These are phyloP conservation scores for Echinometra lucunter DNA, from an alignment of 53 echinoderm and acorn worm species.

Conservation along the genomic window DNA sequence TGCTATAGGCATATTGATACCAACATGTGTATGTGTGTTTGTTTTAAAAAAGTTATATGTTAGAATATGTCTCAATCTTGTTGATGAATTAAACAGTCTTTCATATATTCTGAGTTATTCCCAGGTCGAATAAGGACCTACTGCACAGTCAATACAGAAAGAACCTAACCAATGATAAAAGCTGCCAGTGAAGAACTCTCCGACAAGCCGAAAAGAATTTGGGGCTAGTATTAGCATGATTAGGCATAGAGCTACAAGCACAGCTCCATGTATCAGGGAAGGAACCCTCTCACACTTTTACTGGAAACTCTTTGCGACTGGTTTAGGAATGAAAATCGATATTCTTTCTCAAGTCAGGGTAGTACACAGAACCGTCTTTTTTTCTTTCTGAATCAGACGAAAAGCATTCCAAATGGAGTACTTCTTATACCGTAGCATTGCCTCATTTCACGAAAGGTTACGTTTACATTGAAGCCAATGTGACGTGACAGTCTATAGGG, in stretches of 20 bases:
- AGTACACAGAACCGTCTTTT: background rate
- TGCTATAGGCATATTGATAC: too few relatives aligned
- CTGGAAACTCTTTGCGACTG: background rate
- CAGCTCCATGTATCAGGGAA: too few relatives aligned
- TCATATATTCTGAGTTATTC: too few relatives aligned
- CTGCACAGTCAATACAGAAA: too few relatives aligned
- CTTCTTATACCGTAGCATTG: background rate
- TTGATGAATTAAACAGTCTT: too few relatives aligned
- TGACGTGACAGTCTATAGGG: constrained; percentile 42
- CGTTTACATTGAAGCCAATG: constrained; percentile 50
- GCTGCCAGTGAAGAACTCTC: background rate
- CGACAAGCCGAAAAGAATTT: background rate
- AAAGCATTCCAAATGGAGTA: background rate
- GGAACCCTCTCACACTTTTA: background rate
- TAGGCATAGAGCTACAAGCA: too few relatives aligned
- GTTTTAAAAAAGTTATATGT: too few relatives aligned
- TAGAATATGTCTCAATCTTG: too few relatives aligned
- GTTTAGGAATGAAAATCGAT: background rate
- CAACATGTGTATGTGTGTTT: too few relatives aligned
- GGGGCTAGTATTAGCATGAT: too few relatives aligned
- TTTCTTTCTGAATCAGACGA: background rate
- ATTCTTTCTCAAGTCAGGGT: background rate
- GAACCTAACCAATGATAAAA: too few relatives aligned
- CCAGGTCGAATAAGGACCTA: too few relatives aligned
- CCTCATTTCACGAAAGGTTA: constrained; percentile 31